These are phyloP conservation scores for Sternarchorhynchus goeldii DNA, from an alignment of 2,797 vertebrate genomes.

Conservation along the genomic window DNA sequence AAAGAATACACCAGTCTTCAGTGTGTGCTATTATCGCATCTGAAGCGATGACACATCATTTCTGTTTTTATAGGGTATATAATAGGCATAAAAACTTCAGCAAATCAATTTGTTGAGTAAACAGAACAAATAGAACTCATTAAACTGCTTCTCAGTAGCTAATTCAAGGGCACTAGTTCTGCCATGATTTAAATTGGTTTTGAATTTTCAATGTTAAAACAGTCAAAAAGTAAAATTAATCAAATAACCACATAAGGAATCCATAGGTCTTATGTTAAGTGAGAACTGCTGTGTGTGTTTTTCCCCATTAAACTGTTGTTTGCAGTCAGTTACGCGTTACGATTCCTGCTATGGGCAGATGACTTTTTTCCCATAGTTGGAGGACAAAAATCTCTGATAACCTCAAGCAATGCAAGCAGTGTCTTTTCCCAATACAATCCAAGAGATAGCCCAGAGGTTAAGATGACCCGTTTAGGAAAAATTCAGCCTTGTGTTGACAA, in stretches of 20 bases:
- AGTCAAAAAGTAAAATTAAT: not conserved
- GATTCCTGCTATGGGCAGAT: too few species aligned
- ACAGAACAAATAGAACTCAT: too few species aligned
- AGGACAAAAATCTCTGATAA: constrained; percentile 16
- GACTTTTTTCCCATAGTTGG: not conserved
- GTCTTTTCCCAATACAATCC: not conserved
- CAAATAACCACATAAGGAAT: not conserved
- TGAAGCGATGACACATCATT: not conserved
- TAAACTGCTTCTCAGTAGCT: too few species aligned
- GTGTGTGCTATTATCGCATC: not conserved
- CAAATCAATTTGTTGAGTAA: not conserved
- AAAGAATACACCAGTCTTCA: not conserved
- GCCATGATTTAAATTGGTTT: not conserved
- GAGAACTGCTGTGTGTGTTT: too few species aligned
- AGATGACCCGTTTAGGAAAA: constrained; percentile 16
- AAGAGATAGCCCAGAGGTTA: not conserved
- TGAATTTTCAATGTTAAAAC: not conserved
- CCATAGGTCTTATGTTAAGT: too few species aligned
- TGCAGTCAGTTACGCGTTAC: too few species aligned
- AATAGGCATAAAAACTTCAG: not conserved
- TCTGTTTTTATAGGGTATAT: not conserved
- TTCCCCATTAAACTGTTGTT: too few species aligned
- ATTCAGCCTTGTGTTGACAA: constrained; percentile 13
- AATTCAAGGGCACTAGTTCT: too few species aligned
- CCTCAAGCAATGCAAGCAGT: not conserved